These are phyloP conservation scores for Cyprinodon diabolis DNA, from an alignment of 2,797 vertebrate genomes.

Conservation along the genomic window DNA sequence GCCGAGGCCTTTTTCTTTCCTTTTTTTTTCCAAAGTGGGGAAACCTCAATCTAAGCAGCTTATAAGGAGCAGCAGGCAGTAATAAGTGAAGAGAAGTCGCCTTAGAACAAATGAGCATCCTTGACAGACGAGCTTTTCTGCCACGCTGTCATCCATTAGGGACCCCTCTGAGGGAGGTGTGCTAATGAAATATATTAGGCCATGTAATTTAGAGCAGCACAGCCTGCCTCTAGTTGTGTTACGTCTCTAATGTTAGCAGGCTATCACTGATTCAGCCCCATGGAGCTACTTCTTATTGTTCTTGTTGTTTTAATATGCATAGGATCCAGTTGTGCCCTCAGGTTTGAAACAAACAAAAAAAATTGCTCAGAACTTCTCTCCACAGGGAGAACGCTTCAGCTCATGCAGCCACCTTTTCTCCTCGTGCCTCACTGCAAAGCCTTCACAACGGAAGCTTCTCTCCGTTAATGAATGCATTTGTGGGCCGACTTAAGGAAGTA, in stretches of 20 bases:
- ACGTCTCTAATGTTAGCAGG: conserved; percentile 54
- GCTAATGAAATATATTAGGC: conserved; percentile 78
- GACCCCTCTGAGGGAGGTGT: conserved; percentile 71
- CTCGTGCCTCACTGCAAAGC: conserved; percentile 20
- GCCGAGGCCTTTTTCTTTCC: conserved; percentile 23
- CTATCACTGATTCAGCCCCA: conserved; percentile 55
- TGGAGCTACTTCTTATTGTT: conserved; percentile 51
- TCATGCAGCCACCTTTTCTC: conserved; percentile 23
- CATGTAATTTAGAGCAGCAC: conserved; percentile 70
- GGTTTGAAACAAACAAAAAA: conserved; percentile 48
- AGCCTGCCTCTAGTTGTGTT: conserved; percentile 53
- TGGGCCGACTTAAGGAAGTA: conserved; percentile 34
- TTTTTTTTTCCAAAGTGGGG: conserved; percentile 52
- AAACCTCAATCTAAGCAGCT: conserved; percentile 67
- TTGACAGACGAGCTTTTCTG: conserved; percentile 68
- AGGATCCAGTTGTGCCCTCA: conserved; percentile 47
- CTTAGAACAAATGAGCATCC: conserved; percentile 72
- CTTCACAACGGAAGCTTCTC: conserved; percentile 20
- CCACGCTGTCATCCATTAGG: conserved; percentile 65
- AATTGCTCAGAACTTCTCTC: conserved; percentile 56
- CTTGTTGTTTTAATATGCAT: conserved; percentile 64
- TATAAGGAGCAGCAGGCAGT: conserved; percentile 63
- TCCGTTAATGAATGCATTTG: conserved; percentile 51
- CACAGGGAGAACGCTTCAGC: conserved; percentile 36
- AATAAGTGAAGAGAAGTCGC: conserved; percentile 74